Evolutionary conservation across 2,113 vertebrate species (phyloP), one percentile per base, ranked within the genome.

Genomic region (Cisticola juncidis): DNA sequence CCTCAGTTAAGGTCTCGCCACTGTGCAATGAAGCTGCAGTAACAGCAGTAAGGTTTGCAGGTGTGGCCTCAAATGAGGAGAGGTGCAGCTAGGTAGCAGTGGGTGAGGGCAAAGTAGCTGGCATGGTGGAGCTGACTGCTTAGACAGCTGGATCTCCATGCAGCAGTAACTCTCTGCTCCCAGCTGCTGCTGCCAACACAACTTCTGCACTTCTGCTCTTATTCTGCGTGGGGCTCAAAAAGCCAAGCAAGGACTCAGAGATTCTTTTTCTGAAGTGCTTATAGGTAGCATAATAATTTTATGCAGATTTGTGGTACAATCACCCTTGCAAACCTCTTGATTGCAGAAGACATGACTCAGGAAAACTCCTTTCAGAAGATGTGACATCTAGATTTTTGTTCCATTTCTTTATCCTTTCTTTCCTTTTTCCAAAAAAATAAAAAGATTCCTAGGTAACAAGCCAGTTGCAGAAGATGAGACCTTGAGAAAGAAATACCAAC

Each of bases 181-280:
- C 81, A 88, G 58, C 80, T 95, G 84, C 78, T 60, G 76, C 85
- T 92, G 83, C 86, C 70, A 92, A 54, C 57, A 68, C 36, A 56
- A 36, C 51, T 50, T 72, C 86, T 60, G 24, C 4, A 2, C 31
- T 95, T 64, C 61, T 51, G 24, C 23, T 90, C 31, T 68, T 33
- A 4, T 50, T 64, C 54, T 58, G 17, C 6, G 2, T 51, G 45
- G 54, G 22, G 9, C 68, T 91, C 45, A 25, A 48, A 88, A 80
- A 69, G 57, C 66, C 33, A 74, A 82, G 36, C n/a, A 48, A 36
- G 29, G 44, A 18, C 61, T 76, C 33, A 16, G 65, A 76, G 25
- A 7, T 48, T 72, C 19, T 45, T 91, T 74, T 86, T 71, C 50
- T 92, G 23, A 50, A 38, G 19, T 38, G 20, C 22, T 86, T 69